Percentiles rank a stretch among this genome's conserved stretches.
phyloP scores from a whole-genome alignment of 1,140 invertebrate genomes.

The Drosophila leontia region DNA sequence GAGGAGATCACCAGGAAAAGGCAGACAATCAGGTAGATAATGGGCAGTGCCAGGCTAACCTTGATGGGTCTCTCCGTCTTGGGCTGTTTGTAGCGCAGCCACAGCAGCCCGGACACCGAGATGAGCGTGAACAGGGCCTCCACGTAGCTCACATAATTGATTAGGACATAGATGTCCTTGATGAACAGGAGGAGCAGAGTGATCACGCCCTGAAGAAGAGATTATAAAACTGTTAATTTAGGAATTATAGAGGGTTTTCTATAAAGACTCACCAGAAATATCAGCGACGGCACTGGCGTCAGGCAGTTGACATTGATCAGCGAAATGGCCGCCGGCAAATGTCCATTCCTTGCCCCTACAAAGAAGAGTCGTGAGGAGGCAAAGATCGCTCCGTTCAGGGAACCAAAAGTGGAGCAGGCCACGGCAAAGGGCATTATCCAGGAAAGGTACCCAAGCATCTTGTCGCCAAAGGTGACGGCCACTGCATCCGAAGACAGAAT shows the following conservation, averaged over 20 bases:
- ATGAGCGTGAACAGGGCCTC: conserved; percentile 97
- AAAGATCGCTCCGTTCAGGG: conserved; percentile 95
- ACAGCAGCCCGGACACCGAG: conserved; percentile 94
- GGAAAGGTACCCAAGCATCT: conserved; percentile 90
- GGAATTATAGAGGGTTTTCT: no score
- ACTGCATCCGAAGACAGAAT: conserved; percentile 94
- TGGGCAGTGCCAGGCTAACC: conserved; percentile 89
- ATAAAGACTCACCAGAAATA: conserved; percentile 96
- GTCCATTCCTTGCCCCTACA: conserved; percentile 95
- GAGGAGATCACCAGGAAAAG: conserved; percentile 94
- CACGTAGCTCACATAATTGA: conserved; percentile 97
- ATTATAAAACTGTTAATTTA: no score
- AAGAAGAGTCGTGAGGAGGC: conserved; percentile 95
- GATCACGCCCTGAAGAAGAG: conserved; percentile 89
- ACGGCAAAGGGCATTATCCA: conserved; percentile 96
- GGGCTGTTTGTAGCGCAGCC: conserved; percentile 92
- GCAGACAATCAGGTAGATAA: conserved; percentile 94
- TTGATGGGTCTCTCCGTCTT: conserved; percentile 91
- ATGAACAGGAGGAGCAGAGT: conserved; percentile 93
- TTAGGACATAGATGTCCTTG: conserved; percentile 94
- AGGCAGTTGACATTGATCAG: conserved; percentile 93
- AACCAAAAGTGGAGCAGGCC: conserved; percentile 94
- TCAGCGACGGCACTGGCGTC: conserved; percentile 95
- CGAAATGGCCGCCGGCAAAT: conserved; percentile 94
- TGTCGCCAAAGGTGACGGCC: conserved; percentile 95